Base-by-base conservation (phyloP, 1,140 invertebrate genomes). In the Cyclargus thomasi region DNA sequence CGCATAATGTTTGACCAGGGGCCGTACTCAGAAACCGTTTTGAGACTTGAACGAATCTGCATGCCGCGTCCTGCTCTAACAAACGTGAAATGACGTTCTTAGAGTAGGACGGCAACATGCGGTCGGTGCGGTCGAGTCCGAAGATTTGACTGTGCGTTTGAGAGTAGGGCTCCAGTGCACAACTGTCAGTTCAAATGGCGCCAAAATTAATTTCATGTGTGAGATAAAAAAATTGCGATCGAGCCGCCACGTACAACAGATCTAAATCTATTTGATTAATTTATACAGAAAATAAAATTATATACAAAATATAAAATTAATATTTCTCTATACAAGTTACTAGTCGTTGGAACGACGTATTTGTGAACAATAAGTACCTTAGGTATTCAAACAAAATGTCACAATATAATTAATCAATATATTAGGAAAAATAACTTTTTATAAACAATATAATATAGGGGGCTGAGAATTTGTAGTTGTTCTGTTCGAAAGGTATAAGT, bases 301-400 rank as follows among this genome's bases (percentile, higher is more conserved):
- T 86, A 87, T 87, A 86, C 83, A 90, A 83, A 88, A 88, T 86
- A 88, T 84, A 85, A 86, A 85, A 80, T 84, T 76, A 79, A 83
- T 83, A 83, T 86, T 83, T 86, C 53, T 66, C 65, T 66, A 66
- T 66, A 66, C 64, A 83, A 29, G 29, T 29, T 82, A 84, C 82
- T 86, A 85, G 79, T 47, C 75, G 70, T 66, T 73, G 65, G 71
- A 79, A 78, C 80, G 78, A 79, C 72, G 77, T 76, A 62, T 70
- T 76, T 74, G 71, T 80, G 76, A 75, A 84, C 80, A 81, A 81
- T 85, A 83, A 86, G 82, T 85, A 88, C 81, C 77, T 83, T 82
- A 83, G 72, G 72, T 74, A 74, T 66, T 67, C 68, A 70, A 74
- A 76, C 63, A 67, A 69, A 67, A 62, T 39, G 39, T 63, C 23